Percentiles rank a stretch among this genome's conserved stretches.
Evolutionary conservation across 2,888 invertebrate species (phyloP).

Genomic region (Epinotia brunnichana): DNA sequence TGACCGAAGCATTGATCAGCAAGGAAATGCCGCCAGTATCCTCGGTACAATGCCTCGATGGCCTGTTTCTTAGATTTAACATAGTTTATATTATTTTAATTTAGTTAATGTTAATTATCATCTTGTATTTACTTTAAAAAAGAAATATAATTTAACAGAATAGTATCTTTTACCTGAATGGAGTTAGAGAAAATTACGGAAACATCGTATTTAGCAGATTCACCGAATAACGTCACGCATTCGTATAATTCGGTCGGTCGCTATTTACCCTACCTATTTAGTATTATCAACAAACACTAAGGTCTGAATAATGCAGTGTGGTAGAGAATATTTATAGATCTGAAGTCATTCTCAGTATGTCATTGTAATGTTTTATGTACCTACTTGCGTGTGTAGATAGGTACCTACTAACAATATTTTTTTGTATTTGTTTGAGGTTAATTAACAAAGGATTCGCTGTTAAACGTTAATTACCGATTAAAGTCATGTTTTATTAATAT

Average conservation of each 20-base stretch:
- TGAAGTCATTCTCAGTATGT: constrained; percentile 68
- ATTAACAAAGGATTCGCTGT: constrained; percentile 18
- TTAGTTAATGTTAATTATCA: too few relatives aligned
- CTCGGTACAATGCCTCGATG: too few relatives aligned
- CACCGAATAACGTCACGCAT: not conserved
- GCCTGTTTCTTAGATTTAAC: too few relatives aligned
- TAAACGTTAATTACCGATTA: constrained; percentile 29
- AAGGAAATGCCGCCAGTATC: too few relatives aligned
- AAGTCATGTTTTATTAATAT: too few relatives aligned
- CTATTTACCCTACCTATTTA: not conserved
- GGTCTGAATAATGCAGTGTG: constrained; percentile 58
- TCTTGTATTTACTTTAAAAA: too few relatives aligned
- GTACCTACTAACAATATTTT: constrained; percentile 2
- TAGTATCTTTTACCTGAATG: too few relatives aligned
- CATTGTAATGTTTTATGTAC: constrained; percentile 38
- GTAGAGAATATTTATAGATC: constrained; percentile 71
- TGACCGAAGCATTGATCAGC: too few relatives aligned
- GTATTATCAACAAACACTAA: constrained; percentile 30
- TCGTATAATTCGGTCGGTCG: constrained; percentile 7
- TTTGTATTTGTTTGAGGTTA: constrained; percentile 7
- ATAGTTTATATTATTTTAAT: too few relatives aligned
- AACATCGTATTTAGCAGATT: not conserved
- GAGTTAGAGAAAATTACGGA: not conserved
- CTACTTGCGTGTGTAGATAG: constrained; percentile 2
- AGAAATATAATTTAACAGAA: too few relatives aligned